A percentile compares a stretch with the other conserved stretches of the same genome.
These are phyloP conservation scores for Danionella dracula DNA, from an alignment of 2,797 vertebrate species.

Conservation along the genomic window DNA sequence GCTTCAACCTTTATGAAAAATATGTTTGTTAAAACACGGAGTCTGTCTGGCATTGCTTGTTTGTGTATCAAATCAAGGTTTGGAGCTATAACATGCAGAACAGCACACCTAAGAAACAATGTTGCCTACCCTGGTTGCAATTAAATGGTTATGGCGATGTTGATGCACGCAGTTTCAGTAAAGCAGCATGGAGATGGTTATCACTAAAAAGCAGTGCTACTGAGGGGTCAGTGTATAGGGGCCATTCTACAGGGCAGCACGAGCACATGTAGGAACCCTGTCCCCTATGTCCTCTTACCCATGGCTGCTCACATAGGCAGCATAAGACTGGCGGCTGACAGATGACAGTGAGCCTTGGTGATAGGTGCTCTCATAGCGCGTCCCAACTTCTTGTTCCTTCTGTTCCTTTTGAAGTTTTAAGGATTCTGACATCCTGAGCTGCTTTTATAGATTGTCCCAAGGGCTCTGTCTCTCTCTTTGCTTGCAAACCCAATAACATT, in stretches of 20 bases:
- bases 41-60: too few species aligned
- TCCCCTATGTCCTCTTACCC: conserved; percentile 66
- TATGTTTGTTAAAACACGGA: too few species aligned
- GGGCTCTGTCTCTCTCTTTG: conserved; percentile 16
- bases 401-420: conserved; percentile 77
- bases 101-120: too few species aligned
- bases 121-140: too few species aligned
- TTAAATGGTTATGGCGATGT: background rate
- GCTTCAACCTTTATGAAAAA: too few species aligned
- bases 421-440: conserved; percentile 78
- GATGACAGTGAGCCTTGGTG: conserved; percentile 71
- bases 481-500: conserved; percentile 28
- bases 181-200: conserved; percentile 2
- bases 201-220: conserved; percentile 17
- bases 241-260: conserved; percentile 19
- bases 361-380: conserved; percentile 75
- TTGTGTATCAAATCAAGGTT: too few species aligned
- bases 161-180: background rate
- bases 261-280: conserved; percentile 1
- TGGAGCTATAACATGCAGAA: too few species aligned
- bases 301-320: conserved; percentile 65
- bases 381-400: conserved; percentile 72
- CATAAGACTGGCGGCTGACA: conserved; percentile 75
- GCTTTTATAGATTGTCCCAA: conserved; percentile 26
- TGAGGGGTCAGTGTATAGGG: conserved; percentile 1